Percentiles rank a stretch among this genome's conserved stretches.
phyloP scores from a whole-genome alignment of 2,113 vertebrate genomes.

The Hystrix cristata region DNA sequence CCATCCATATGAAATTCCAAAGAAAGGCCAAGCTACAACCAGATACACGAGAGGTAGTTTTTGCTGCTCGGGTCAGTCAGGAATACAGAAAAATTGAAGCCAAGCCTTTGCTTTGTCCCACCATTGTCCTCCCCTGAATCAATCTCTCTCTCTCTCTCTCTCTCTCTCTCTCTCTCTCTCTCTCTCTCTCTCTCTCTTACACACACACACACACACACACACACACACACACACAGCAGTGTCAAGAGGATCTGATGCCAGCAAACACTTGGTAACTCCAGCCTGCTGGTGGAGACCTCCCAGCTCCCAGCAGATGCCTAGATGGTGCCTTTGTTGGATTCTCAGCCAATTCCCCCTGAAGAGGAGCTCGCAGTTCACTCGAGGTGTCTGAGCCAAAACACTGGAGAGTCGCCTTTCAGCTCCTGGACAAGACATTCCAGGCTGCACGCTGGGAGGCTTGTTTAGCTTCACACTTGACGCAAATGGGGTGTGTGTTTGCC shows the following conservation, averaged over 20 bases:
- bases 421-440: constrained; percentile 78
- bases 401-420: constrained; percentile 71
- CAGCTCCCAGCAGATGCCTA: constrained; percentile 51
- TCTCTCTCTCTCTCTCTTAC: no score
- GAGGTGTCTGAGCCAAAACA: constrained; percentile 72
- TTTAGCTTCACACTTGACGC: constrained; percentile 82
- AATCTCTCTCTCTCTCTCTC: no score
- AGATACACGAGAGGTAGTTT: neutral
- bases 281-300: constrained; percentile 46
- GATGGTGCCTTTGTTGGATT: constrained; percentile 74
- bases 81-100: constrained; percentile 31
- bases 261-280: neutral
- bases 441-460: constrained; percentile 72
- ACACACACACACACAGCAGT: neutral
- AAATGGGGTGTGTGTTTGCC: constrained; percentile 81
- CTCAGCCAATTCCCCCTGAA: constrained; percentile 61
- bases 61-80: neutral
- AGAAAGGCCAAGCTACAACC: neutral
- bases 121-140: neutral
- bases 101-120: neutral
- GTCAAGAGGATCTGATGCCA: neutral
- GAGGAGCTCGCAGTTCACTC: constrained; percentile 58
- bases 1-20: neutral
- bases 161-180: no score
- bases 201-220: neutral